These are phyloP conservation scores for Coregonus suidteri DNA, from an alignment of 2,797 vertebrate genomes.

Conservation along the genomic window DNA sequence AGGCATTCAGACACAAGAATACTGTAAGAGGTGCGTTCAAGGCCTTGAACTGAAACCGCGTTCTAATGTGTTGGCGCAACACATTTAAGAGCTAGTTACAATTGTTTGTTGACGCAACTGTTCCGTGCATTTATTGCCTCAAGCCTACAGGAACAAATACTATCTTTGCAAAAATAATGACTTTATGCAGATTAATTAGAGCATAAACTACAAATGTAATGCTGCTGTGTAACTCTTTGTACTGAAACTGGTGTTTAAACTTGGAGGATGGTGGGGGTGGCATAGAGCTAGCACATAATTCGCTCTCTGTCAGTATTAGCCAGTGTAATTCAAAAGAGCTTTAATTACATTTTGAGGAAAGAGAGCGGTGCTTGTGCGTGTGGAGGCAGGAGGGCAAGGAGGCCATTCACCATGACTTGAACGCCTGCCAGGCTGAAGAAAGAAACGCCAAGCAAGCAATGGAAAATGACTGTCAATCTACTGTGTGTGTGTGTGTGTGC, in stretches of 20 bases:
- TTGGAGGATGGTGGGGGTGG: neutral
- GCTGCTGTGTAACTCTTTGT: neutral
- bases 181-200: neutral
- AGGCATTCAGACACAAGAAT: no score
- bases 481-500: constrained; percentile 8
- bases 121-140: no score
- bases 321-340: constrained; percentile 52
- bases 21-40: no score
- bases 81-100: no score
- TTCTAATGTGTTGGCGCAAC: no score
- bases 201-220: neutral
- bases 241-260: neutral
- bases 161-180: neutral
- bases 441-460: constrained; percentile 42
- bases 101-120: no score
- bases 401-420: constrained; percentile 37
- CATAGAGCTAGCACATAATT: constrained; percentile 33
- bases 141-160: neutral
- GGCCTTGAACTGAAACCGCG: no score
- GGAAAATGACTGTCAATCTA: constrained; percentile 49
- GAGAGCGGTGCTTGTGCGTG: constrained; percentile 31
- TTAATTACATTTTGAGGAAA: constrained; percentile 51
- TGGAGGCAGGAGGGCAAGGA: constrained; percentile 18
- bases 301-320: constrained; percentile 32
- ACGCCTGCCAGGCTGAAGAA: constrained; percentile 38